Percentiles rank a stretch among this genome's conserved stretches.
These are phyloP conservation scores for Campylorhamphus procurvoides DNA, from an alignment of 2,113 vertebrate genomes.

Conservation along the genomic window DNA sequence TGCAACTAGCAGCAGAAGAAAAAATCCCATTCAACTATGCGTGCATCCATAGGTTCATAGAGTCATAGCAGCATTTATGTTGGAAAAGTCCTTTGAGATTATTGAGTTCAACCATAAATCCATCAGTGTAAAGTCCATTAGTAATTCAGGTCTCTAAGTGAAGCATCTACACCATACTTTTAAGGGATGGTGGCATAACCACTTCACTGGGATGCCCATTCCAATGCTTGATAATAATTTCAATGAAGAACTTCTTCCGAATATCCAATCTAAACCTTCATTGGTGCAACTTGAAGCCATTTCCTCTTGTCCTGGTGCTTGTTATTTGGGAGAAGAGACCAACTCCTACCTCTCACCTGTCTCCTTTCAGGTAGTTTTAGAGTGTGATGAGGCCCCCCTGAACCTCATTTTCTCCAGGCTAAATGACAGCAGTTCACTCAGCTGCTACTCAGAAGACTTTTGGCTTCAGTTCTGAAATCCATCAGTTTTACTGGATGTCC, in stretches of 20 bases:
- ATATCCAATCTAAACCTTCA: neutral
- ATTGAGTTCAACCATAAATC: rapidly evolving
- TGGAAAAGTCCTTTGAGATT: neutral
- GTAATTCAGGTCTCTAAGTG: neutral
- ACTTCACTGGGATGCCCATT: neutral
- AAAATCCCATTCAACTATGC: neutral
- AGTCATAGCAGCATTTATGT: neutral
- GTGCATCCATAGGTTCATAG: neutral
- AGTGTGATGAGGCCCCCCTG: rapidly evolving
- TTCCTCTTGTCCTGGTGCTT: neutral
- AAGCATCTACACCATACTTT: rapidly evolving
- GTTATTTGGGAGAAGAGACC: neutral
- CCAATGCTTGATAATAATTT: neutral
- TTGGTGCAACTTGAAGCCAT: rapidly evolving
- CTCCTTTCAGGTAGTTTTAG: neutral
- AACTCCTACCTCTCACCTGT: rapidly evolving
- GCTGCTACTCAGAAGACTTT: rapidly evolving
- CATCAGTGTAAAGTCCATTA: neutral
- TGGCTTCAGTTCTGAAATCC: neutral
- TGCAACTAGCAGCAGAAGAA: neutral
- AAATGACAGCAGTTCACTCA: neutral
- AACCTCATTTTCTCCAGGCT: neutral
- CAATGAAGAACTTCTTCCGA: neutral
- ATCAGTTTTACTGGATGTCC: constrained; percentile 6
- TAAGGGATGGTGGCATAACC: neutral